phyloP scores from a whole-genome alignment of 2,113 vertebrate species.

The Cryptomyrus ogoouensis region DNA sequence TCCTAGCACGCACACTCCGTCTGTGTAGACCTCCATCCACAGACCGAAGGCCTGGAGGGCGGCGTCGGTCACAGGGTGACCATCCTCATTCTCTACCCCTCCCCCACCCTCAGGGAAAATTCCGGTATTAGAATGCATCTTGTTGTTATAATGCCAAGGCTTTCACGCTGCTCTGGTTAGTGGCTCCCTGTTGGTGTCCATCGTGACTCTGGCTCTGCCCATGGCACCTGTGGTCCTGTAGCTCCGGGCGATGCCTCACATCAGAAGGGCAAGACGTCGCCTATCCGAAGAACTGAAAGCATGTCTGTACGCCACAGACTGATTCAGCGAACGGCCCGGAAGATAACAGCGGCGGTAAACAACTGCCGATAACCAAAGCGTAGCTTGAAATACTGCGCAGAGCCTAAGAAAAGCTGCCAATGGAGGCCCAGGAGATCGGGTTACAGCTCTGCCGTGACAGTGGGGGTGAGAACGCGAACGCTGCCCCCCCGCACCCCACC shows the following conservation, averaged over 20 bases:
- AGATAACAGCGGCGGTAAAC: background rate
- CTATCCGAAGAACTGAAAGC: background rate
- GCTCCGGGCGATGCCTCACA: background rate
- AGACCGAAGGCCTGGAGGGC: background rate
- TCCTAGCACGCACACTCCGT: background rate
- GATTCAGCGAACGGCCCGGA: background rate
- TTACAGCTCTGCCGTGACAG: background rate
- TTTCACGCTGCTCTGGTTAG: background rate
- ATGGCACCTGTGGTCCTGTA: background rate
- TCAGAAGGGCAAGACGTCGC: background rate
- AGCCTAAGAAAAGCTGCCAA: background rate
- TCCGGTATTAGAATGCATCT: background rate
- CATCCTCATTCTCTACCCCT: background rate
- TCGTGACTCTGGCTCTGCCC: no score
- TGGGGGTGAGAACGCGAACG: background rate
- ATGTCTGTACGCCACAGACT: background rate
- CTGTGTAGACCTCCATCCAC: background rate
- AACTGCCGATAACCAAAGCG: background rate
- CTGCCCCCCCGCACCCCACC: background rate
- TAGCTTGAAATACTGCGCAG: background rate
- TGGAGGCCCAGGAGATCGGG: background rate
- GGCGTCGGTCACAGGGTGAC: background rate
- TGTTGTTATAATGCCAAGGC: background rate
- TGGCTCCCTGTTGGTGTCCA: background rate
- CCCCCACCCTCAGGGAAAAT: background rate